These are phyloP conservation scores for Drosophila infuscata DNA, from an alignment of 2,888 invertebrate genomes.

Conservation along the genomic window DNA sequence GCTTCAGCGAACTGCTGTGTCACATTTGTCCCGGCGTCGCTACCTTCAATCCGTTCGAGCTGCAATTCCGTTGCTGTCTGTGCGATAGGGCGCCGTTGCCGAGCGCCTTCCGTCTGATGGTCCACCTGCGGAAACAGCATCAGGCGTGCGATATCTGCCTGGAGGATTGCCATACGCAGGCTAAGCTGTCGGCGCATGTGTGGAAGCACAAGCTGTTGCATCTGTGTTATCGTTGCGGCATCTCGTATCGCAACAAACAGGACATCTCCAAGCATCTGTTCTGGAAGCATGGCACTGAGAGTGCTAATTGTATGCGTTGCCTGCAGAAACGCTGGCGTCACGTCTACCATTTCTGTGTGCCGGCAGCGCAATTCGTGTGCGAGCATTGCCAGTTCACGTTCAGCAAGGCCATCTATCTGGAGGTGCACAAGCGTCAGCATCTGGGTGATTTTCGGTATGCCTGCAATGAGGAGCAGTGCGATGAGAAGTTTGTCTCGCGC, in stretches of 20 bases:
- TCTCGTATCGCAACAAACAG: slow-evolving; percentile 94
- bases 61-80: slow-evolving; percentile 92
- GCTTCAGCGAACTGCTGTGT: slow-evolving; percentile 94
- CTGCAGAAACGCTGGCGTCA: slow-evolving; percentile 96
- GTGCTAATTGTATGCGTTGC: slow-evolving; percentile 93
- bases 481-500: slow-evolving; percentile 92
- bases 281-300: slow-evolving; percentile 97
- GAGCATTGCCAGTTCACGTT: slow-evolving; percentile 92
- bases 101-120: slow-evolving; percentile 95
- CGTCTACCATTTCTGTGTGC: slow-evolving; percentile 95
- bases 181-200: slow-evolving; percentile 92
- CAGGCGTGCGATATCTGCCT: slow-evolving; percentile 95
- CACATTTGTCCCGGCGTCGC: slow-evolving; percentile 93
- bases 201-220: slow-evolving; percentile 96
- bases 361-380: slow-evolving; percentile 91
- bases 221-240: slow-evolving; percentile 94
- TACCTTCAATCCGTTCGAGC: slow-evolving; percentile 86
- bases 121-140: slow-evolving; percentile 93
- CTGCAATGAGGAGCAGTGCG: slow-evolving; percentile 90
- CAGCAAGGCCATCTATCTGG: slow-evolving; percentile 91
- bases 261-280: slow-evolving; percentile 95
- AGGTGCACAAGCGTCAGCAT: slow-evolving; percentile 94
- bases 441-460: slow-evolving; percentile 89
- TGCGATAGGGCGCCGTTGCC: slow-evolving; percentile 91
- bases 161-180: slow-evolving; percentile 92